phyloP scores from a whole-genome alignment of 2,797 vertebrate species.

The Rhincodon typus region DNA sequence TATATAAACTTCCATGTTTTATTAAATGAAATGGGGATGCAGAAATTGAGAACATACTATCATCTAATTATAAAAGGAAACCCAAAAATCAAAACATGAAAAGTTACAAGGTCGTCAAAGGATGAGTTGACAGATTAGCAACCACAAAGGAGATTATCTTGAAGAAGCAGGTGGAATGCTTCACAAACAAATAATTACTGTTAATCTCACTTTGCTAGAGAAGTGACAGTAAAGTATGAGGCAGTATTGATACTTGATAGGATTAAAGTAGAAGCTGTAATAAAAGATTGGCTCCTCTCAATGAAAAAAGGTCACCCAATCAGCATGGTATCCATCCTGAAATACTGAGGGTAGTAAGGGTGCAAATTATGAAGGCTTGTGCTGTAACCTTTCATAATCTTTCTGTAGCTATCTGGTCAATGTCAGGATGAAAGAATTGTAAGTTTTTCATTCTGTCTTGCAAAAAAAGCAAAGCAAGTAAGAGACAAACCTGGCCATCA shows the following conservation, averaged over 20 bases:
- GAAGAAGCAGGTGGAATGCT: no score
- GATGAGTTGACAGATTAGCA: background rate
- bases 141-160: background rate
- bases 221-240: background rate
- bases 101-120: background rate
- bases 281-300: background rate
- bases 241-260: background rate
- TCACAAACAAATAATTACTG: no score
- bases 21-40: background rate
- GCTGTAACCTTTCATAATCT: no score
- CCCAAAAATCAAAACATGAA: background rate
- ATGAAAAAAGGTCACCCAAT: background rate
- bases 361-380: background rate
- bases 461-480: no score
- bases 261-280: background rate
- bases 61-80: background rate
- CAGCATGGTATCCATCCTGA: background rate
- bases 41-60: background rate
- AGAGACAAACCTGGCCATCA: background rate
- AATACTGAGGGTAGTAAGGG: background rate
- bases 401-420: no score
- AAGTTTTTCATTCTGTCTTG: no score
- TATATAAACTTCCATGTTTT: background rate
- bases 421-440: no score
- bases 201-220: background rate